These are phyloP conservation scores for Hippasteria phrygiana DNA, from an alignment of 53 echinoderm and acorn worm genomes.

Conservation along the genomic window DNA sequence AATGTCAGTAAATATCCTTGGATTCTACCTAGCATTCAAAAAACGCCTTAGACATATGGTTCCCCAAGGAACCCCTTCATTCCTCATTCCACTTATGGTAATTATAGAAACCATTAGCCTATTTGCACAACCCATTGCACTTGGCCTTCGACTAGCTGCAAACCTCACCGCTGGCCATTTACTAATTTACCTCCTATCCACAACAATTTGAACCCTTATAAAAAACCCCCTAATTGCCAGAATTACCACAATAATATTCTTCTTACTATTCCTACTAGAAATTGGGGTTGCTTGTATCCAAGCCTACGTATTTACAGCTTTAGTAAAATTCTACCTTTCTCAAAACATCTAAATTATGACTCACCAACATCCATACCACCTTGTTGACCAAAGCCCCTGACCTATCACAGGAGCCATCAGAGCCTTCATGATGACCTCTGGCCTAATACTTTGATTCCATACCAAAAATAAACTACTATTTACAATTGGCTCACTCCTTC, in stretches of 20 bases:
- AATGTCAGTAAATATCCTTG: conserved; percentile 64
- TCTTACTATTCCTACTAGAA: conserved; percentile 67
- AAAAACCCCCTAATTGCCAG: not conserved
- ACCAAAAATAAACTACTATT: not conserved
- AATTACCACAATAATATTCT: conserved; percentile 45
- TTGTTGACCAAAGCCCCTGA: conserved; percentile 80
- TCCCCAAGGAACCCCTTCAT: conserved; percentile 67
- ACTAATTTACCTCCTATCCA: conserved; percentile 56
- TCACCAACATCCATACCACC: conserved; percentile 80
- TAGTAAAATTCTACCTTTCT: conserved; percentile 58
- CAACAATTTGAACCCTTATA: conserved; percentile 49
- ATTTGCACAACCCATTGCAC: conserved; percentile 70
- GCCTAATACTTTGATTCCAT: conserved; percentile 72
- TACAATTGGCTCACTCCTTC: not conserved
- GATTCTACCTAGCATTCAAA: conserved; percentile 64
- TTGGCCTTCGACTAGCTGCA: conserved; percentile 72
- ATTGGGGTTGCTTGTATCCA: conserved; percentile 77
- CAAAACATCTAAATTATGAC: conserved; percentile 74
- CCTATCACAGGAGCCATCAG: conserved; percentile 72
- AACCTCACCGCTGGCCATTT: conserved; percentile 74
- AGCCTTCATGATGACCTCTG: conserved; percentile 71
- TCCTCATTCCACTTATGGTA: conserved; percentile 66
- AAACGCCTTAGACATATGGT: conserved; percentile 64
- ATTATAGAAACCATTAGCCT: conserved; percentile 73
- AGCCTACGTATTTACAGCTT: conserved; percentile 69